Evolutionary conservation across 2,797 vertebrate genomes (phyloP), one percentile per base, ranked within the genome.

Genomic region (Phoeniculus purpureus): DNA sequence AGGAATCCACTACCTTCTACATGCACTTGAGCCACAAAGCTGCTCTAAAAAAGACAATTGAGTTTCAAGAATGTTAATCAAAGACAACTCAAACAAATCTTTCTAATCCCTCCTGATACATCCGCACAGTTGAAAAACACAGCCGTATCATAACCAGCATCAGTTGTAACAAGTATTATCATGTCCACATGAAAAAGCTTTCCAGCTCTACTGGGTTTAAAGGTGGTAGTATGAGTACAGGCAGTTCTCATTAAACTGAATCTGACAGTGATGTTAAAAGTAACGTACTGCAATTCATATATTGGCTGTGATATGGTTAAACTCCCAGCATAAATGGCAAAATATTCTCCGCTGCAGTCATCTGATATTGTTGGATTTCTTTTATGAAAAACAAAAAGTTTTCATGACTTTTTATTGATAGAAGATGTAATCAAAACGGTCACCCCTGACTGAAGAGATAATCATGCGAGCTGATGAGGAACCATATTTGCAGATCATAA

Each of bases 41-140:
- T 89, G 89, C 97, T 88, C 71, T 29, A 26, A 71, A 92, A 88
- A 67, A 82, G 60, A 94, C 94, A 87, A 89, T 9, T 37, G 27
- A 58, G 32, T 70, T 56, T 77, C 66, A 90, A 84, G 95, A 87
- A 55, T 56, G 8, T 89, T 94, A 83, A 92, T 87, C 50, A 84
- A 93, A 96, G 25, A 55, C 76, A 77, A 85, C 95, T 94, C 55
- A 92, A 94, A 94, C 37, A 79, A 74, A 67, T 19, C 21, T 89
- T 80, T 90, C 23, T 75, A 87, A 85, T 65, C 6, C 15, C 7
- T 61, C 61, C 80, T 82, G 65, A 60, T 25, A 32, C 18, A 45
- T 48, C 12, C 58, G 77, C 20, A n/a, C 45, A 10, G 32, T 55
- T 3, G 2, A 74, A 89, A 89, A 22, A 0, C 25, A 85, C 90